Evolutionary conservation across 2,797 vertebrate species (phyloP).

Genomic region (Characodon lateralis): DNA sequence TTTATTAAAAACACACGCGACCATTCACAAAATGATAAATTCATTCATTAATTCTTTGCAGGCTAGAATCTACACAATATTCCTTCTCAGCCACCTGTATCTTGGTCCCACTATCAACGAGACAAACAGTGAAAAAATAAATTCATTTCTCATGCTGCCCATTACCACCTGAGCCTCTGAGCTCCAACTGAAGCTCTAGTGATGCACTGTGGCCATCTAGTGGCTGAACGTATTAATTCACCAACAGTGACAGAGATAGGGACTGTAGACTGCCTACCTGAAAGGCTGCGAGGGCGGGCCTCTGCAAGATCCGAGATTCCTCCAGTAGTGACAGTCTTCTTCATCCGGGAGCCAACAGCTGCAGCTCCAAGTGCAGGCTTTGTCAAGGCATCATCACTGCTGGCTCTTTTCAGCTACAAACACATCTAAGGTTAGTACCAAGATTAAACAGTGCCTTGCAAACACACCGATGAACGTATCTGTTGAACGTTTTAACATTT

Average conservation of each 20-base stretch:
- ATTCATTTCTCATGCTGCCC: conserved; percentile 2
- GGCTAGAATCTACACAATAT: background rate
- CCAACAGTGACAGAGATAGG: background rate
- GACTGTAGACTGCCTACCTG: conserved; percentile 77
- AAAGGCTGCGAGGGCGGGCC: conserved; percentile 79
- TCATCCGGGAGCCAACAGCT: conserved; percentile 84
- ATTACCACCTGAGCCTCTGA: background rate
- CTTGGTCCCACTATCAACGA: background rate
- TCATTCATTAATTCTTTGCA: background rate
- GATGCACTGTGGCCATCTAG: conserved; percentile 70
- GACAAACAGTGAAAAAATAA: background rate
- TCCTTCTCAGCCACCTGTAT: background rate
- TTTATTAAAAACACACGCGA: background rate
- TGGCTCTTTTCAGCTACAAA: conserved; percentile 92
- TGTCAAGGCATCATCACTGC: conserved; percentile 91
- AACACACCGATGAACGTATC: background rate
- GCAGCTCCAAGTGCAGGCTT: conserved; percentile 81
- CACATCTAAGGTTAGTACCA: conserved; percentile 41
- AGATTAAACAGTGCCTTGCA: background rate
- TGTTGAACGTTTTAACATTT: too few relatives aligned
- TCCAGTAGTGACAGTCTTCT: conserved; percentile 90
- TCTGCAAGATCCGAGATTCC: conserved; percentile 91
- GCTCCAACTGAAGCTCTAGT: conserved; percentile 8
- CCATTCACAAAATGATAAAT: background rate
- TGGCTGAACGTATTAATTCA: conserved; percentile 43